A percentile compares a stretch with the other conserved stretches of the same genome.
These are phyloP conservation scores for Epinotia demarniana DNA, from an alignment of 2,888 invertebrate species.

Conservation along the genomic window DNA sequence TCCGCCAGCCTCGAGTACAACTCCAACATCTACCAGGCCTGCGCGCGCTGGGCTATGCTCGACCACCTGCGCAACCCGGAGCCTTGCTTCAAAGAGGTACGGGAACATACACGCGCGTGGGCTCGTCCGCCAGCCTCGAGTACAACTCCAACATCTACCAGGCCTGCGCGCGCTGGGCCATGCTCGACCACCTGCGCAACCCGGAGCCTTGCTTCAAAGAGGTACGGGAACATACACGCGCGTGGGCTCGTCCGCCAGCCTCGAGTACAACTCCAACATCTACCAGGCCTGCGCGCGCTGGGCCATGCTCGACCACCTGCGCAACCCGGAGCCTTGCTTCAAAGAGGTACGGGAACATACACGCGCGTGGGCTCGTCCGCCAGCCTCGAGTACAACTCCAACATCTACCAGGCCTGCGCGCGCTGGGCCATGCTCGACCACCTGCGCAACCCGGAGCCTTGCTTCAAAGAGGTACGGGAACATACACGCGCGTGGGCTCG, in stretches of 20 bases:
- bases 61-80: constrained; percentile 96
- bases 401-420: constrained; percentile 97
- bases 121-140: constrained; percentile 95
- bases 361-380: constrained; percentile 95
- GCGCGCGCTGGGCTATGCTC: constrained; percentile 98
- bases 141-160: constrained; percentile 98
- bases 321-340: constrained; percentile 95
- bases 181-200: constrained; percentile 96
- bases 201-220: constrained; percentile 97
- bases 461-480: constrained; percentile 91
- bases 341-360: constrained; percentile 86
- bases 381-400: constrained; percentile 97
- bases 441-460: constrained; percentile 94
- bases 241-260: constrained; percentile 94
- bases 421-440: constrained; percentile 99
- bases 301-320: constrained; percentile 98
- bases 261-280: constrained; percentile 98
- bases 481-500: constrained; percentile 91
- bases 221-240: constrained; percentile 86
- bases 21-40: constrained; percentile 97
- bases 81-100: constrained; percentile 95
- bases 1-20: constrained; percentile 97
- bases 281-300: constrained; percentile 97
- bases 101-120: constrained; percentile 87
- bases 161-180: constrained; percentile 97